A percentile compares a stretch with the other conserved stretches of the same genome.
phyloP scores from a whole-genome alignment of 2,797 vertebrate species.

The Chaenodraco wilsoni region DNA sequence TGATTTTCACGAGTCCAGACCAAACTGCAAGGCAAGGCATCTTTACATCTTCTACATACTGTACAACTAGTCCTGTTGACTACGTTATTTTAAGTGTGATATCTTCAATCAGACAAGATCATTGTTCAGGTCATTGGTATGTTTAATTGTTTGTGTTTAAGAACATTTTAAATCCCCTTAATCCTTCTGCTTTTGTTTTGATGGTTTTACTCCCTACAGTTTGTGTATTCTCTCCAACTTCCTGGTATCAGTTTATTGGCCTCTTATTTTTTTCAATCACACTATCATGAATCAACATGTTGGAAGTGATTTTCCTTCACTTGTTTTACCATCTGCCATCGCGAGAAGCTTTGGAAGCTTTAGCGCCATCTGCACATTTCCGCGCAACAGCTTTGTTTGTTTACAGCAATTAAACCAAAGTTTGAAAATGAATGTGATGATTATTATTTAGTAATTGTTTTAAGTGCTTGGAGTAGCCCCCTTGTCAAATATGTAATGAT shows the following conservation, averaged over 20 bases:
- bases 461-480: neutral
- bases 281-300: slow-evolving; percentile 47
- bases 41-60: neutral
- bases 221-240: neutral
- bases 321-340: slow-evolving; percentile 69
- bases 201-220: neutral
- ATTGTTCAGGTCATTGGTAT: neutral
- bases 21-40: neutral
- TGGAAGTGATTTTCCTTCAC: slow-evolving; percentile 40
- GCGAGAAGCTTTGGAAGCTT: slow-evolving; percentile 56
- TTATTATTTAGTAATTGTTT: slow-evolving; percentile 7
- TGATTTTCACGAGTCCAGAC: slow-evolving; percentile 30
- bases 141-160: neutral
- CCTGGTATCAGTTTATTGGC: slow-evolving; percentile 7
- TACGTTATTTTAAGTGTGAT: neutral
- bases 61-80: neutral
- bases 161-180: neutral
- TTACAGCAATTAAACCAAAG: slow-evolving; percentile 44
- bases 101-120: neutral
- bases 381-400: slow-evolving; percentile 48
- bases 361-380: slow-evolving; percentile 63
- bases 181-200: neutral
- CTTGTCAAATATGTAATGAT: slow-evolving; percentile 9
- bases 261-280: slow-evolving; percentile 22
- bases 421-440: slow-evolving; percentile 16